A percentile compares a stretch with the other conserved stretches of the same genome.
Conservation (phyloP, 2,113 vertebrate genomes). For the Mirza zaza region DNA sequence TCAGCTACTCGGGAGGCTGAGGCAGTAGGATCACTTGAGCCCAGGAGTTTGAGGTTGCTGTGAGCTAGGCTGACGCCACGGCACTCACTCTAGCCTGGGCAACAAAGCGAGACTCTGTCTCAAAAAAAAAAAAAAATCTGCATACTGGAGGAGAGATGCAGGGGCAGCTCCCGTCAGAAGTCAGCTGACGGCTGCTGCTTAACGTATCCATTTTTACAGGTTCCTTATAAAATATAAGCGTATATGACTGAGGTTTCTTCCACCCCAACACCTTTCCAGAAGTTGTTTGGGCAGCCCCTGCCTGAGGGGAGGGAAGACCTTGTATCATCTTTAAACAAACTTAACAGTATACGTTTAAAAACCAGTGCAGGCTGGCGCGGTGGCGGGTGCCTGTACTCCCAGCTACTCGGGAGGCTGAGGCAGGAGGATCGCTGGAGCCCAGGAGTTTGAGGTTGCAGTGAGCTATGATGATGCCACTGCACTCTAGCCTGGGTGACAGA, state of each 20-base stretch:
- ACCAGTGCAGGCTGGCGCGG: rapidly evolving
- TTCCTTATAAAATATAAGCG: not conserved
- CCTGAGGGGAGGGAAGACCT: not conserved
- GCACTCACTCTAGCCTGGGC: too few species aligned
- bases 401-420: not conserved
- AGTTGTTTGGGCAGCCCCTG: not conserved
- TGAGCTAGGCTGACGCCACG: too few species aligned
- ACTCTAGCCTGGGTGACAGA: not conserved
- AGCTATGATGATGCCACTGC: not conserved
- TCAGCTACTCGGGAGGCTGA: too few species aligned
- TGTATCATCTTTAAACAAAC: not conserved
- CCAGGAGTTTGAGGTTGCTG: too few species aligned
- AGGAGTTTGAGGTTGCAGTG: not conserved
- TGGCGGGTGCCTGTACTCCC: too few species aligned
- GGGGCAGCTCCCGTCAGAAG: not conserved
- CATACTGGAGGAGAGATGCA: not conserved
- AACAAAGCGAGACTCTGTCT: too few species aligned
- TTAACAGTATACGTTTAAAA: not conserved
- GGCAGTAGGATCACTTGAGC: too few species aligned
- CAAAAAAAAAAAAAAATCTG: not conserved
- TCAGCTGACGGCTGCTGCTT: not conserved
- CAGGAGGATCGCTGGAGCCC: not conserved
- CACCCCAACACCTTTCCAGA: not conserved
- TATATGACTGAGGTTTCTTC: not conserved
- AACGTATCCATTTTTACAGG: rapidly evolving